Evolutionary conservation across 2,888 invertebrate genomes (phyloP).

Genomic region (Opisthograptis luteolata): DNA sequence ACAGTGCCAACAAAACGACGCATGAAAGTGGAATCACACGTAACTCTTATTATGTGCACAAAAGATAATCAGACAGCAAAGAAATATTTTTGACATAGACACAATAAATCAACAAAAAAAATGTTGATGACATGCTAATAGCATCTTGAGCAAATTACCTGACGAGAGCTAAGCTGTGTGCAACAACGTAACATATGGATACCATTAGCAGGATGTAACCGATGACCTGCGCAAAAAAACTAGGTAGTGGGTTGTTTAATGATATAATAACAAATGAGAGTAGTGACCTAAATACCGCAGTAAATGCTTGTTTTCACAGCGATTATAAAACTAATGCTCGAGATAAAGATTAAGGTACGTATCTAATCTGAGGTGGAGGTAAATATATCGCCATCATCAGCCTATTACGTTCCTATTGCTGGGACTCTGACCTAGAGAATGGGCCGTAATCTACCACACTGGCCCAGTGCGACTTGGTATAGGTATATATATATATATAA

Average conservation of each 20-base stretch:
- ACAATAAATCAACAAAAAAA: conserved; percentile 18
- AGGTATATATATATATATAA: too few relatives aligned
- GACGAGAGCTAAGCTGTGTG: conserved; percentile 27
- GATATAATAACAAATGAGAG: conserved; percentile 52
- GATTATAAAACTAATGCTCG: conserved; percentile 8
- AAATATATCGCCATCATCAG: not conserved
- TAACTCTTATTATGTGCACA: conserved; percentile 1
- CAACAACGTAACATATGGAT: conserved; percentile 33
- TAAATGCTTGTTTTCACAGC: conserved; percentile 34
- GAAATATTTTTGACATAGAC: conserved; percentile 3
- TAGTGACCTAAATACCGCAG: conserved; percentile 56
- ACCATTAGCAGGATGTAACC: conserved; percentile 35
- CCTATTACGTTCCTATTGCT: too few relatives aligned
- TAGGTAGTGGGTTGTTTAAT: conserved; percentile 41
- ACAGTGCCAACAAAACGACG: not conserved
- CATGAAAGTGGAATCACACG: not conserved
- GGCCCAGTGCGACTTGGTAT: too few relatives aligned
- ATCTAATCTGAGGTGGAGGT: not conserved
- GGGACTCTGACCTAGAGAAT: too few relatives aligned
- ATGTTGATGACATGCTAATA: conserved; percentile 17
- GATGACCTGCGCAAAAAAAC: conserved; percentile 28
- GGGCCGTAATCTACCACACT: too few relatives aligned
- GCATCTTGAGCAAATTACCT: conserved; percentile 28
- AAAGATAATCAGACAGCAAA: conserved; percentile 7
- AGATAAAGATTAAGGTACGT: conserved; percentile 19